Percentiles rank a stretch among this genome's conserved stretches.
These are phyloP conservation scores for Vulpes ferrilata DNA, from an alignment of 2,113 vertebrate genomes.

Conservation along the genomic window DNA sequence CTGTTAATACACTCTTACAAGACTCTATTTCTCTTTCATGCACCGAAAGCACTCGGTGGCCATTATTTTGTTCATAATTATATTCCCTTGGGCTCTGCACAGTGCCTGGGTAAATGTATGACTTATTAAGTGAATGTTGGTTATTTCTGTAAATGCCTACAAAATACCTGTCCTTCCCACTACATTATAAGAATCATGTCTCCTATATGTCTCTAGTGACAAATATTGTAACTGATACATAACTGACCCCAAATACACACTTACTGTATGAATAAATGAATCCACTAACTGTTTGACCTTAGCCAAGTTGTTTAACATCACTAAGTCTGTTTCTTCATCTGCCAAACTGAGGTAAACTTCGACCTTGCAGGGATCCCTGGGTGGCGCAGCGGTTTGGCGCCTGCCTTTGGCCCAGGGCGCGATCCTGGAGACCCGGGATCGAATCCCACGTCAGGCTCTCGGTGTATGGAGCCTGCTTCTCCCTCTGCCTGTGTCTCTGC, in stretches of 20 bases:
- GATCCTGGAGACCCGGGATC: too few relatives aligned
- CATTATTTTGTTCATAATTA: slow-evolving; percentile 6
- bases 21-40: neutral
- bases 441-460: too few relatives aligned
- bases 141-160: neutral
- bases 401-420: too few relatives aligned
- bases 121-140: neutral
- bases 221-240: neutral
- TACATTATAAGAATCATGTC: neutral
- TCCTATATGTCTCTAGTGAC: neutral
- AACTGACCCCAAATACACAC: neutral
- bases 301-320: neutral
- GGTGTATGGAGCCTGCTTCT: too few relatives aligned
- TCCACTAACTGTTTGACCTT: neutral
- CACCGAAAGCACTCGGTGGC: neutral
- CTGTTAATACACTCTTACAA: neutral
- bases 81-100: neutral
- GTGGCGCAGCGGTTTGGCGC: too few relatives aligned
- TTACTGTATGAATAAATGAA: neutral
- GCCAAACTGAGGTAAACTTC: neutral
- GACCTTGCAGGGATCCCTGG: neutral
- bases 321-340: neutral
- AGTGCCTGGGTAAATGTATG: neutral
- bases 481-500: too few relatives aligned
- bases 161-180: neutral